Evolutionary conservation across 2,888 invertebrate genomes (phyloP), one percentile per base, ranked within the genome.

Genomic region (Drosophila histrio): DNA sequence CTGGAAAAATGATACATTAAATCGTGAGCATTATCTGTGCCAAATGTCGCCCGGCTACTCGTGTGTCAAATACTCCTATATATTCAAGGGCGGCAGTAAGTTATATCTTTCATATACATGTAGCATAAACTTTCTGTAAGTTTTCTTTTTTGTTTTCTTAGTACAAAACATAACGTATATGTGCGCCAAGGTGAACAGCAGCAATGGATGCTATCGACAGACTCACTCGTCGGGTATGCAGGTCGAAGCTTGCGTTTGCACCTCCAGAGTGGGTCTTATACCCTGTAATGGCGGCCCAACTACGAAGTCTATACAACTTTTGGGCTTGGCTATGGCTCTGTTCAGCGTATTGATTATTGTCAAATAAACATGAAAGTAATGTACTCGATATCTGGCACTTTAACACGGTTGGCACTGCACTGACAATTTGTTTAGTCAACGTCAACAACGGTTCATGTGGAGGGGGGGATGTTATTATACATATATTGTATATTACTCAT

Each of bases 111-210:
- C 5, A n/a, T 15, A 13, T 28, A 26, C 1, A 19, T 30, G 8
- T n/a, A 21, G 26, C 2, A 7, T 1, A 7, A 3, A 1, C 53
- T 13, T 2, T 19, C 8, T 13, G 1, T 34, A 13, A 17, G 3
- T 24, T 19, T 17, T 32, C 4, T 36, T 6, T n/a, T 11, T 26
- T 17, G 19, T 2, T 11, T 67, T 68, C 78, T 28, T 89, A 95
- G 95, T 94, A 68, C 93, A 94, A 89, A 95, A 95, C 87, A 93
- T 94, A 2, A 95, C 95, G 0, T 94, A 94, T 78, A 93, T 95
- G 94, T 95, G 95, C 85, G 94, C 94, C 43, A 93, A 94, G 88
- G 94, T 94, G 0, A 92, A 94, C 32, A 92, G 93, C 54, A 93
- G 92, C 3, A 92, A 91, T 53, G 95, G 95, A 2, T 95, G 95